phyloP scores from a whole-genome alignment of 1,140 invertebrate species.

The Mya arenaria region DNA sequence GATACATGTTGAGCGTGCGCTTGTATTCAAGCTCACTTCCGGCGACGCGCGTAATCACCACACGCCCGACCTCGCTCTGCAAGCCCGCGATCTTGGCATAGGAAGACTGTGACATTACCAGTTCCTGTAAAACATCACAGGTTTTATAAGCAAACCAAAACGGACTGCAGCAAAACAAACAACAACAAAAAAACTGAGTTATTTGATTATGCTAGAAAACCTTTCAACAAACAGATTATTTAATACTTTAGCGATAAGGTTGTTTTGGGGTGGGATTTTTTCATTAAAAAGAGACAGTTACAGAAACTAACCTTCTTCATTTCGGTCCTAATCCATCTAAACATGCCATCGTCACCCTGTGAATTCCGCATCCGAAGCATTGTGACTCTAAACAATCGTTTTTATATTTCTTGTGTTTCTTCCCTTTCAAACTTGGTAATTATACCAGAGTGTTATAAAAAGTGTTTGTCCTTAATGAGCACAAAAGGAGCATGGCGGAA shows the following conservation, averaged over 20 bases:
- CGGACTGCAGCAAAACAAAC: background rate
- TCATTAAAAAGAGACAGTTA: background rate
- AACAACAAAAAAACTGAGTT: background rate
- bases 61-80: conserved; percentile 50
- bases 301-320: conserved; percentile 46
- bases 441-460: no score
- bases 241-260: background rate
- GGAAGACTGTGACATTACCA: conserved; percentile 40
- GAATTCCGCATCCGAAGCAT: conserved; percentile 14
- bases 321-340: conserved; percentile 47
- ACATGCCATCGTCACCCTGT: conserved; percentile 16
- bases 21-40: conserved; percentile 57
- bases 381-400: no score
- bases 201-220: background rate
- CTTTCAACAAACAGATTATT: background rate
- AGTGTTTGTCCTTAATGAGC: no score
- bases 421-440: no score
- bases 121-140: conserved; percentile 20
- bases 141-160: background rate
- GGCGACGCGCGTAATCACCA: conserved; percentile 46
- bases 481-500: no score
- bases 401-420: no score
- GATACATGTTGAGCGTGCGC: conserved; percentile 47
- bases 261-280: background rate
- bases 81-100: conserved; percentile 52